A percentile compares a stretch with the other conserved stretches of the same genome.
These are phyloP conservation scores for Calephelis perditalis DNA, from an alignment of 2,888 invertebrate genomes.

Conservation along the genomic window DNA sequence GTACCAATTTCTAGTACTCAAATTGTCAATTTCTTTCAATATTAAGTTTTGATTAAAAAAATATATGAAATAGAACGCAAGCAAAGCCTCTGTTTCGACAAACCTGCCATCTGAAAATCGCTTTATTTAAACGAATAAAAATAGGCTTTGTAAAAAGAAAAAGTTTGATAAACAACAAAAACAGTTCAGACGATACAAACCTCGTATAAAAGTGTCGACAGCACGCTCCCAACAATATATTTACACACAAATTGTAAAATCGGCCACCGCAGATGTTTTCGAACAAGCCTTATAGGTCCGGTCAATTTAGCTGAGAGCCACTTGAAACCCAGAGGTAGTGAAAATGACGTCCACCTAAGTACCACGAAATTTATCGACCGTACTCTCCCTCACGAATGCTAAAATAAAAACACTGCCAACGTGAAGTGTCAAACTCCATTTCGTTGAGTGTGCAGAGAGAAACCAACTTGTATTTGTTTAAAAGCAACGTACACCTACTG, in stretches of 20 bases:
- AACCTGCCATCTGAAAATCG: no score
- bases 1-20: no score
- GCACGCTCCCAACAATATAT: slow-evolving; percentile 12
- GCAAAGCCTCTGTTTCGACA: no score
- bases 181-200: no score
- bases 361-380: slow-evolving; percentile 66
- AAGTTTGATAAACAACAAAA: no score
- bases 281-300: slow-evolving; percentile 41
- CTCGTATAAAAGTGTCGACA: slow-evolving; percentile 10
- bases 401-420: slow-evolving; percentile 54
- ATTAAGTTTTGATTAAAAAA: no score
- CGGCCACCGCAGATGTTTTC: slow-evolving; percentile 30
- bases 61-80: no score
- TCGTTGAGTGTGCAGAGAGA: slow-evolving; percentile 28
- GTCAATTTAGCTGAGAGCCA: slow-evolving; percentile 52
- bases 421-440: slow-evolving; percentile 55
- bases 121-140: no score
- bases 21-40: no score
- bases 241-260: slow-evolving; percentile 22
- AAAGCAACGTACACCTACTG: slow-evolving; percentile 14
- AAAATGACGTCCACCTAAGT: slow-evolving; percentile 57
- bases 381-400: slow-evolving; percentile 49
- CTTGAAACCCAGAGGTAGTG: slow-evolving; percentile 51
- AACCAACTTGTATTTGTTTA: slow-evolving; percentile 18
- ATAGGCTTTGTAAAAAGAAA: no score